Percentiles rank a stretch among this genome's conserved stretches.
phyloP scores from a whole-genome alignment of 2,113 vertebrate genomes.

The Campylomormyrus tamandua region DNA sequence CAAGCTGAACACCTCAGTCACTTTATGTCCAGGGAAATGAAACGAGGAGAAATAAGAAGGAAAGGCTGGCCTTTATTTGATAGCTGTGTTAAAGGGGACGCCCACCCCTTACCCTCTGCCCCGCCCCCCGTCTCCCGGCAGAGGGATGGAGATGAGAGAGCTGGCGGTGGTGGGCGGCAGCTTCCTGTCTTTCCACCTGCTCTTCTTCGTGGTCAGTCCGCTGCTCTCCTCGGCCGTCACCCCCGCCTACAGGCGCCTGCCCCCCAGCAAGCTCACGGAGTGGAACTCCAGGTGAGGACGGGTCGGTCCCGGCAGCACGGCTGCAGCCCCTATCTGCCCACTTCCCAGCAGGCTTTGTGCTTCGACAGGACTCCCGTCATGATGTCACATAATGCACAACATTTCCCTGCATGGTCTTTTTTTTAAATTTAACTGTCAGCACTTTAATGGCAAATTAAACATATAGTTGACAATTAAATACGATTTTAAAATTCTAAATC shows the following conservation, averaged over 20 bases:
- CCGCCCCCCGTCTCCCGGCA: conserved; percentile 41
- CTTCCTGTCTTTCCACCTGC: conserved; percentile 65
- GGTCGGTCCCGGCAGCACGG: not conserved
- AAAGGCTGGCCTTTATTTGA: not conserved
- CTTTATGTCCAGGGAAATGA: not conserved
- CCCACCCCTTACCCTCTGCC: not conserved
- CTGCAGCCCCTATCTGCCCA: too few species aligned
- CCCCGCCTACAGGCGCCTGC: conserved; percentile 48
- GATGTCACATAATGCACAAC: not conserved
- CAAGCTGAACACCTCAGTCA: not conserved
- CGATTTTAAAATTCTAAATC: not conserved
- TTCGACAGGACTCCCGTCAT: not conserved
- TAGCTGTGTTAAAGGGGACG: not conserved
- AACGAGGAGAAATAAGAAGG: not conserved
- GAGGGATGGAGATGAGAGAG: conserved; percentile 69
- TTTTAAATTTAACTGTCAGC: not conserved
- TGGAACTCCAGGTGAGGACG: conserved; percentile 68
- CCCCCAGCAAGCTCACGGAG: conserved; percentile 56
- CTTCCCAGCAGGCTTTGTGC: not conserved
- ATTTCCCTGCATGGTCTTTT: not conserved
- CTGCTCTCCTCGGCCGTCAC: conserved; percentile 50
- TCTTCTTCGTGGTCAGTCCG: conserved; percentile 59
- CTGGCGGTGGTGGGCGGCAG: conserved; percentile 62
- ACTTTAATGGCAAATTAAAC: not conserved
- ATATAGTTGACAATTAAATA: not conserved